phyloP scores from a whole-genome alignment of 2,113 vertebrate species.

The Petrocephalus microphthalmus region DNA sequence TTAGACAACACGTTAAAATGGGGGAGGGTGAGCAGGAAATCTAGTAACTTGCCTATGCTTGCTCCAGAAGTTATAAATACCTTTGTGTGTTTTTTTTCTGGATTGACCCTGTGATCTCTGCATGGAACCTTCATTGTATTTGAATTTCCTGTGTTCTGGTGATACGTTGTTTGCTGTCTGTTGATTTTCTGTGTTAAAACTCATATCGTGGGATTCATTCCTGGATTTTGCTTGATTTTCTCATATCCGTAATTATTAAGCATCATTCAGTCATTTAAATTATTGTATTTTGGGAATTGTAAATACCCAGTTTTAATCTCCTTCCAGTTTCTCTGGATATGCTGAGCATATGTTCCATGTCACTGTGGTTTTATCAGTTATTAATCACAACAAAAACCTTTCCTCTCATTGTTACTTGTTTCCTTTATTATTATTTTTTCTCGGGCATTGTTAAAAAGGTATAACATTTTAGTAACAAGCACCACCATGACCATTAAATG shows the following conservation, averaged over 20 bases:
- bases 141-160: constrained; percentile 64
- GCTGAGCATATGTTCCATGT: not conserved
- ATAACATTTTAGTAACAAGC: not conserved
- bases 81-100: not conserved
- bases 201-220: not conserved
- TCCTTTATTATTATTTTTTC: not conserved
- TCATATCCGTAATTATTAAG: not conserved
- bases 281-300: not conserved
- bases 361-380: not conserved
- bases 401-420: constrained; percentile 1
- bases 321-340: not conserved
- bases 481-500: not conserved
- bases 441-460: not conserved
- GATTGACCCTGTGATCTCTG: constrained; percentile 42
- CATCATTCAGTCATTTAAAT: not conserved
- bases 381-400: not conserved
- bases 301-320: not conserved
- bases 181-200: not conserved
- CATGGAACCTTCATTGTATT: constrained; percentile 70
- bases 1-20: not conserved
- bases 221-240: not conserved
- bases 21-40: not conserved
- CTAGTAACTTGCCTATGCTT: constrained; percentile 15
- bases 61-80: constrained; percentile 60
- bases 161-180: constrained; percentile 64